Conservation (phyloP, 2,113 vertebrate genomes). For the Periophthalmus modestus region DNA sequence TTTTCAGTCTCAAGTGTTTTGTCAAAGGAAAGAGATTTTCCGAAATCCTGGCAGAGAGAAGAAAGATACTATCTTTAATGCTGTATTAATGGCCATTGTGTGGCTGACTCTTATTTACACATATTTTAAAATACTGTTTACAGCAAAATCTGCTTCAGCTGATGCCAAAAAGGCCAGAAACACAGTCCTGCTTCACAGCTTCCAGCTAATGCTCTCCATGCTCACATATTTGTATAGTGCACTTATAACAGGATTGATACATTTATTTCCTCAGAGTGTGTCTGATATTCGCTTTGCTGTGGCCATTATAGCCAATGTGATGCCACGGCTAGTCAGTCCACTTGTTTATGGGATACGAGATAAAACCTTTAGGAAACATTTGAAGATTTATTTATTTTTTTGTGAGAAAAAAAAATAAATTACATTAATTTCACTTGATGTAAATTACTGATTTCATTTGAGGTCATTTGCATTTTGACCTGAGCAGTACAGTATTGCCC, state of each 20-base stretch:
- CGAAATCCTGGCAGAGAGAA: conserved; percentile 21
- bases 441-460: too few species aligned
- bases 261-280: rapidly evolving
- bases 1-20: conserved; percentile 47
- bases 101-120: conserved; percentile 61
- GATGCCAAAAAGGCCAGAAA: conserved; percentile 62
- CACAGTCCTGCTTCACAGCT: conserved; percentile 68
- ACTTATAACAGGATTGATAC: too few species aligned
- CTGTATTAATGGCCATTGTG: conserved; percentile 41
- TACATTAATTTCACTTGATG: too few species aligned
- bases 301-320: conserved; percentile 57
- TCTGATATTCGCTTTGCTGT: conserved; percentile 12
- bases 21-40: conserved; percentile 39
- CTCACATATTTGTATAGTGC: conserved; percentile 45
- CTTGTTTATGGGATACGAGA: conserved; percentile 72
- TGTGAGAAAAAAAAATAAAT: too few species aligned
- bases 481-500: too few species aligned
- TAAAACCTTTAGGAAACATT: conserved; percentile 54
- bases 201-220: conserved; percentile 70
- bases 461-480: too few species aligned
- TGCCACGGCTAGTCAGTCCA: conserved; percentile 69
- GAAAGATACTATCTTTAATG: conserved; percentile 28
- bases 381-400: conserved; percentile 47
- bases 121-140: conserved; percentile 61
- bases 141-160: conserved; percentile 58